These are phyloP conservation scores for Phragmatobia fuliginosa DNA, from an alignment of 2,888 invertebrate genomes.

Conservation along the genomic window DNA sequence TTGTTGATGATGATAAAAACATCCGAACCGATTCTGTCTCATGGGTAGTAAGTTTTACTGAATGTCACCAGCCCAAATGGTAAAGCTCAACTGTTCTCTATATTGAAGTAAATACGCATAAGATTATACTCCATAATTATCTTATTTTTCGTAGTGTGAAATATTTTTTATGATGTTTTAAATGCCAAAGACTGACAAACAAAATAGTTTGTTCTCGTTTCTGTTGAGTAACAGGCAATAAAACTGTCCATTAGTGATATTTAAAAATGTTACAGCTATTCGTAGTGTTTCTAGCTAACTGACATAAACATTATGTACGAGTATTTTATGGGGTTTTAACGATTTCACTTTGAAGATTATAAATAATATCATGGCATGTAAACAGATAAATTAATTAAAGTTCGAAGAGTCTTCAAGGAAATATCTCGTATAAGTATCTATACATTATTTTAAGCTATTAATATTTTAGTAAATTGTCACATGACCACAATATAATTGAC, in stretches of 20 bases:
- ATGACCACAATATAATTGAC: too few species aligned
- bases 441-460: too few species aligned
- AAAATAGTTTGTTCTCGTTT: background rate
- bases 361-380: slow-evolving; percentile 5
- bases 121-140: background rate
- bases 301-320: slow-evolving; percentile 35
- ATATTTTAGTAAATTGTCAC: too few species aligned
- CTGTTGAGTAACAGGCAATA: slow-evolving; percentile 25
- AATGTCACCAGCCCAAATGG: background rate
- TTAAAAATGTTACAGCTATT: slow-evolving; percentile 34
- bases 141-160: background rate
- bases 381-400: background rate
- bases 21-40: too few species aligned
- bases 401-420: background rate
- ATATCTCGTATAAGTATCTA: too few species aligned
- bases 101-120: background rate
- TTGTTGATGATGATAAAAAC: too few species aligned
- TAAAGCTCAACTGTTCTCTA: background rate
- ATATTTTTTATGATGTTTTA: background rate
- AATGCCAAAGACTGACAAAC: background rate
- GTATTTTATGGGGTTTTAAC: slow-evolving; percentile 39
- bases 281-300: slow-evolving; percentile 25
- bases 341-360: slow-evolving; percentile 37
- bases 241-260: slow-evolving; percentile 43
- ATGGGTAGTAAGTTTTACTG: background rate